A percentile compares a stretch with the other conserved stretches of the same genome.
phyloP scores from a whole-genome alignment of 2,113 vertebrate species.

The Micronycteris hirsuta region DNA sequence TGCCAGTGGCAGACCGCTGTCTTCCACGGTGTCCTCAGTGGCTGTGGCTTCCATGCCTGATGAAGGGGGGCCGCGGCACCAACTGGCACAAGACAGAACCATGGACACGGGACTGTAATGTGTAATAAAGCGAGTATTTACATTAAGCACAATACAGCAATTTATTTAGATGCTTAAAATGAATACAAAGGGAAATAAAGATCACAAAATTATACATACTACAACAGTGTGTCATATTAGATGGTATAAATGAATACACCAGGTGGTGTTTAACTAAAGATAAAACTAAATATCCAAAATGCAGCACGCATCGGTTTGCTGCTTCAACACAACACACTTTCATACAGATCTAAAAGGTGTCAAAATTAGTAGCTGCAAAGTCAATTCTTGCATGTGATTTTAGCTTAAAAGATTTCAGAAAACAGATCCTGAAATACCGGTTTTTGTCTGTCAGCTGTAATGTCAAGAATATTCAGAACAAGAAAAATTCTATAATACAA shows the following conservation, averaged over 20 bases:
- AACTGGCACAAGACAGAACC: background rate
- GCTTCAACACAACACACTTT: constrained; percentile 89
- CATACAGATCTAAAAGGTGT: constrained; percentile 89
- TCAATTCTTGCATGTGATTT: constrained; percentile 85
- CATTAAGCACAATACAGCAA: constrained; percentile 98
- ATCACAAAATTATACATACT: constrained; percentile 95
- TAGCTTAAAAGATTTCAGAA: constrained; percentile 87
- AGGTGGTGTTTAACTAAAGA: constrained; percentile 86
- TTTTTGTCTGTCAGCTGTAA: constrained; percentile 81
- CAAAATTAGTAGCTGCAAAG: constrained; percentile 87
- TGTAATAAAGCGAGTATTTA: constrained; percentile 85
- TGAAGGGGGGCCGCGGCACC: background rate
- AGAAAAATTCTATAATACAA: constrained; percentile 88
- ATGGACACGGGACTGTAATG: constrained; percentile 46
- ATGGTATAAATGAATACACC: constrained; percentile 89
- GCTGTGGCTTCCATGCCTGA: background rate
- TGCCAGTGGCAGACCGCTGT: background rate
- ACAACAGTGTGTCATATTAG: constrained; percentile 91
- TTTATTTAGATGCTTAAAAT: constrained; percentile 99
- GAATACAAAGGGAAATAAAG: constrained; percentile 93
- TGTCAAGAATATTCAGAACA: constrained; percentile 86
- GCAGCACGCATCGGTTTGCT: constrained; percentile 83
- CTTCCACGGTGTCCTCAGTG: background rate
- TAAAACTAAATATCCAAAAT: constrained; percentile 87
- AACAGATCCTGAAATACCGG: constrained; percentile 83